Conservation (phyloP, 1,140 invertebrate genomes). For the Meloidogyne chitwoodi region DNA sequence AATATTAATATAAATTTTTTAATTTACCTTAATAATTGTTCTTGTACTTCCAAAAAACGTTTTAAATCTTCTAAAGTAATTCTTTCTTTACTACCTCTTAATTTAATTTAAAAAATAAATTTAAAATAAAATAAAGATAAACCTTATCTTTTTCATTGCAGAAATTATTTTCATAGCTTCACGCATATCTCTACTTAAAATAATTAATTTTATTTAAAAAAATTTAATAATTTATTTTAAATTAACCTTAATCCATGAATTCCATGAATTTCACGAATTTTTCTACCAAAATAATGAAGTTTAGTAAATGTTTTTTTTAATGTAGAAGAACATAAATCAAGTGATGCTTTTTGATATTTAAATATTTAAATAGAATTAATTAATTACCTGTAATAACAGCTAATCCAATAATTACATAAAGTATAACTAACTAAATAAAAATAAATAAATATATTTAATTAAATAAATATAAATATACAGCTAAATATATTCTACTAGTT, state of each 20-base stretch:
- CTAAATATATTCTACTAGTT: constrained; percentile 41
- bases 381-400: constrained; percentile 52
- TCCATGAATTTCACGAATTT: constrained; percentile 51
- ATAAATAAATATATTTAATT: background rate
- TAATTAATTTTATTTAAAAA: constrained; percentile 35
- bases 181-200: constrained; percentile 57
- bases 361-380: background rate
- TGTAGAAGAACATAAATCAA: constrained; percentile 56
- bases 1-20: background rate
- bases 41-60: constrained; percentile 58
- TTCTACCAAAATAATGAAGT: constrained; percentile 58
- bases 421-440: constrained; percentile 44
- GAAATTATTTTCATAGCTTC: constrained; percentile 60
- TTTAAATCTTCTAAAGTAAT: constrained; percentile 60
- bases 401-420: constrained; percentile 59
- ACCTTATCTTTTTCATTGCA: constrained; percentile 58
- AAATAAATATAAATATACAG: background rate
- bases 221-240: background rate
- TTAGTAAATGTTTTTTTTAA: constrained; percentile 59
- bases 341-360: constrained; percentile 27
- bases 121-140: background rate
- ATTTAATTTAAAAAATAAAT: constrained; percentile 16
- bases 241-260: constrained; percentile 16
- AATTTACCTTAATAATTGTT: constrained; percentile 45
- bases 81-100: constrained; percentile 56